Base-by-base conservation (phyloP, 1,140 invertebrate species). In the Tribolium madens region DNA sequence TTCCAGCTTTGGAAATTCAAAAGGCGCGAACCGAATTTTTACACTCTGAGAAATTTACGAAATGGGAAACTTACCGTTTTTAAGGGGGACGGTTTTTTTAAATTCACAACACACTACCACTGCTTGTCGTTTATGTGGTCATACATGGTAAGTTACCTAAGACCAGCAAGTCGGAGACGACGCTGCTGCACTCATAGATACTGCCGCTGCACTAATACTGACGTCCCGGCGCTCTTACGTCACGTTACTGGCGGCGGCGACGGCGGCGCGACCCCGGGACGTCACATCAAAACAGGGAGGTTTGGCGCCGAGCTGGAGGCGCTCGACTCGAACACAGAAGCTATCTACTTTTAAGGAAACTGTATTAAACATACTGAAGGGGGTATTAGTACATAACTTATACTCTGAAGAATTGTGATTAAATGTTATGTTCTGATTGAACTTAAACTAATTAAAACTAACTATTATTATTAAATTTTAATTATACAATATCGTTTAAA, bases 161-260 rank as follows among this genome's bases (percentile, higher is more conserved):
- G 76, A 64, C 76, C 21, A 73, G 57, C 57, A 64, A 64, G 9
- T 64, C 31, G 21, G 60, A 64, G 60, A 48, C 69, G 50, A 48
- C 36, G 73, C 71, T 70, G 77, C 73, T 78, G 77, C 73, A 78
- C 77, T 69, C 73, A 60, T 57, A 78, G 73, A 78, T 74, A 57
- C 77, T 78, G 73, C 47, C 73, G 73, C 73, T 78, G 77, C 77
- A 78, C 77, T 70, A 73, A 73, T 71, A 78, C 76, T 73, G 76
- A 73, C 77, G 77, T 78, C 77, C 77, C 77, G 77, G 77, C 73
- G 73, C 77, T 78, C 73, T 78, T 78, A 78, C 77, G 77, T 78
- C 77, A 78, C 77, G 68, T 47, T 13, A 14, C 33, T 47, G 42
- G 36, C 47, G 10, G 31, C 68, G 47, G 17, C 26, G 57, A 64